phyloP scores from a whole-genome alignment of 2,888 invertebrate species.

The Philaethria dido region DNA sequence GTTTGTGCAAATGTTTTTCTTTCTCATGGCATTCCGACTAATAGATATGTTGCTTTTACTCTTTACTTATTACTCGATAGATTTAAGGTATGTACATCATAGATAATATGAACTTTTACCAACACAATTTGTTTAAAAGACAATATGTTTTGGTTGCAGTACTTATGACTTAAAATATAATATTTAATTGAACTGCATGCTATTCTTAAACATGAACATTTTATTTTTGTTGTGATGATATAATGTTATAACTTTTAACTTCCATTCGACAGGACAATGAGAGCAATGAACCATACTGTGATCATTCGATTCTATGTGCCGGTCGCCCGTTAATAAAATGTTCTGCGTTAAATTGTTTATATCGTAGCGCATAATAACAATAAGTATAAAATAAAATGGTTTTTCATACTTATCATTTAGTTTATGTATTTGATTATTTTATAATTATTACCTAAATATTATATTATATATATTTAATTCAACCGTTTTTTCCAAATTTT shows the following conservation, averaged over 20 bases:
- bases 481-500: too few relatives aligned
- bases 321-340: conserved; percentile 17
- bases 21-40: conserved; percentile 23
- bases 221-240: not conserved
- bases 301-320: conserved; percentile 4
- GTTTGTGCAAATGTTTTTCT: conserved; percentile 32
- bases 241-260: not conserved
- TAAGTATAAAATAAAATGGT: not conserved
- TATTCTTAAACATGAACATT: not conserved
- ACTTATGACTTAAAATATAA: not conserved
- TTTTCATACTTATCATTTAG: not conserved
- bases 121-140: not conserved
- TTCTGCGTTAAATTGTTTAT: conserved; percentile 6
- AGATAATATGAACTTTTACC: not conserved
- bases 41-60: conserved; percentile 4
- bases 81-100: not conserved
- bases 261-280: conserved; percentile 18
- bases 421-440: not conserved
- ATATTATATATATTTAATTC: too few relatives aligned
- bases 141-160: too few relatives aligned
- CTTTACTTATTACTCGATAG: not conserved
- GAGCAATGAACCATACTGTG: conserved; percentile 24
- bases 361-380: not conserved
- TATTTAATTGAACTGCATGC: not conserved
- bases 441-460: too few relatives aligned